A percentile compares a stretch with the other conserved stretches of the same genome.
Evolutionary conservation across 2,888 invertebrate genomes (phyloP).

Genomic region (Physocephala rufipes): DNA sequence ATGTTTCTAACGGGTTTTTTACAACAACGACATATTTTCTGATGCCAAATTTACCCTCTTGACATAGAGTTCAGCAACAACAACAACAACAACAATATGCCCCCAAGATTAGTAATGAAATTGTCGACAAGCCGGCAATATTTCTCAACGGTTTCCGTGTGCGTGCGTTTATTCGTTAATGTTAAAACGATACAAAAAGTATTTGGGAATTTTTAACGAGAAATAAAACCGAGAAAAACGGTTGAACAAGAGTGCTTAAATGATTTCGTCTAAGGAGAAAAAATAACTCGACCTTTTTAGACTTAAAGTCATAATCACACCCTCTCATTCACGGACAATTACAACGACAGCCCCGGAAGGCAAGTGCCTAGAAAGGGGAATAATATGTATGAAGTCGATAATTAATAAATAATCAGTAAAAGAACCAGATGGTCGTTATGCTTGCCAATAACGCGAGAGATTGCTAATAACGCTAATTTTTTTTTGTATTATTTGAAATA

Average conservation of each 20-base stretch:
- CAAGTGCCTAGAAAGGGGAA: background rate
- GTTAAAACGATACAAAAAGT: background rate
- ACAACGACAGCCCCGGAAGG: background rate
- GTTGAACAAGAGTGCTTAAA: too few species aligned
- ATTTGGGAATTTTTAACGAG: background rate
- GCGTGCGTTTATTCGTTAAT: background rate
- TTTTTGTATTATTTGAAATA: background rate
- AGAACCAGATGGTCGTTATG: too few species aligned
- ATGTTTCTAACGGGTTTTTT: conserved; percentile 24
- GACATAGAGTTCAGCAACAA: conserved; percentile 33
- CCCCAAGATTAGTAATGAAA: conserved; percentile 9
- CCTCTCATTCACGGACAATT: background rate
- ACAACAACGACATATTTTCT: background rate
- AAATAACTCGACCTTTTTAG: conserved; percentile 51
- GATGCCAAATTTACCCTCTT: conserved; percentile 37
- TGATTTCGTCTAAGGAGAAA: too few species aligned
- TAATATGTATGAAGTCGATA: too few species aligned
- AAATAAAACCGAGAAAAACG: conserved; percentile 24
- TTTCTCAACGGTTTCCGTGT: conserved; percentile 10
- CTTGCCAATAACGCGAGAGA: too few species aligned
- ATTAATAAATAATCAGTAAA: too few species aligned
- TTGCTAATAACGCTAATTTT: too few species aligned
- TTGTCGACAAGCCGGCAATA: conserved; percentile 41
- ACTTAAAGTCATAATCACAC: too few species aligned
- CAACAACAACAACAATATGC: conserved; percentile 25